A percentile compares a stretch with the other conserved stretches of the same genome.
These are phyloP conservation scores for Prochilodus magdalenae DNA, from an alignment of 2,113 vertebrate genomes.

Conservation along the genomic window DNA sequence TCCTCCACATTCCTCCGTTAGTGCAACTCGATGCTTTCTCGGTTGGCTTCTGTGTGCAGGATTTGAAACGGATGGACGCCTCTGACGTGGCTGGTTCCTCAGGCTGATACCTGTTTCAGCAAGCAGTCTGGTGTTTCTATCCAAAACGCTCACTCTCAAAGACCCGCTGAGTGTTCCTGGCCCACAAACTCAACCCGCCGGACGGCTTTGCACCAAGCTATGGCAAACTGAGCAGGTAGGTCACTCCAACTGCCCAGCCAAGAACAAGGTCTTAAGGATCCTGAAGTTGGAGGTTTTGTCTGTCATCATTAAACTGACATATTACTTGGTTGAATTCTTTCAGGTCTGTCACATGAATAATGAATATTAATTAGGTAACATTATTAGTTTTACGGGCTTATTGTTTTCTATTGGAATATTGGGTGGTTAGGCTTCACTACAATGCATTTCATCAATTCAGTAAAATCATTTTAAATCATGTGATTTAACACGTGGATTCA, in stretches of 20 bases:
- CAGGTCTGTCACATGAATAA: too few relatives aligned
- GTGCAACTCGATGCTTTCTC: conserved; percentile 1
- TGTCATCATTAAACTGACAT: too few relatives aligned
- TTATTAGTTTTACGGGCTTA: too few relatives aligned
- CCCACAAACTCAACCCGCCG: conserved; percentile 16
- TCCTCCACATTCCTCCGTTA: conserved; percentile 1
- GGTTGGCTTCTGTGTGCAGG: conserved; percentile 37
- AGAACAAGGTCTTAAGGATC: too few relatives aligned
- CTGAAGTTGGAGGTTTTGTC: too few relatives aligned
- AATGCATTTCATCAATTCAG: too few relatives aligned
- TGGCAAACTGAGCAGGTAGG: neutral
- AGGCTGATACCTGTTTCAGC: conserved; percentile 49
- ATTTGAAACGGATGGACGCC: conserved; percentile 49
- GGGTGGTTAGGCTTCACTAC: too few relatives aligned
- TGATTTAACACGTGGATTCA: too few relatives aligned
- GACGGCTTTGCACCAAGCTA: conserved; percentile 15
- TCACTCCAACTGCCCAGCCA: neutral
- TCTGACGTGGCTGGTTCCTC: conserved; percentile 45
- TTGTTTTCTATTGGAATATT: too few relatives aligned
- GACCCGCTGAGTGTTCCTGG: conserved; percentile 12
- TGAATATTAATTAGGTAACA: too few relatives aligned
- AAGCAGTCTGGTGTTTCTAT: conserved; percentile 37
- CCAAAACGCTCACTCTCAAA: conserved; percentile 34
- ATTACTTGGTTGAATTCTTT: too few relatives aligned
- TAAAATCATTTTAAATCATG: too few relatives aligned